Base-by-base conservation (phyloP, 2,888 invertebrate genomes). In the Hedychridium roseum region DNA sequence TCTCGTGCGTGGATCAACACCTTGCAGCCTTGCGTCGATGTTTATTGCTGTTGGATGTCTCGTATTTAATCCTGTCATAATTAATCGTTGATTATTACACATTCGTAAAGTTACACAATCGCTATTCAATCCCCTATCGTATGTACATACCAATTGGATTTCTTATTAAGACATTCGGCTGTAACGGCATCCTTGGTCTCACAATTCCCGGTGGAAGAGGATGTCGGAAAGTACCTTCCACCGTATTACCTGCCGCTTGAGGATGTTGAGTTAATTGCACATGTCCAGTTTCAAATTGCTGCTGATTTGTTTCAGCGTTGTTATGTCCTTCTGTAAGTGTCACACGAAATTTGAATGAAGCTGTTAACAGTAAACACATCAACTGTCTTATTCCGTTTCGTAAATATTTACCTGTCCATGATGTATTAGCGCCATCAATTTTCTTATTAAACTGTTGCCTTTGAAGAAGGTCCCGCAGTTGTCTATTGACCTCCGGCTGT, bases 381-480 rank as follows among this genome's bases (percentile, higher is more conserved):
- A 23, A 9, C 23, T 6, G 5, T 5, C 5, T 6, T 6, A 23
- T 23, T 23, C 9, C 23, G 9, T 6, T 9, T 23, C 9, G 9
- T 23, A 23, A 23, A 6, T 1, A 2, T 16, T 17, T 7, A 7
- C 9, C 7, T 11, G 2, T 6, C 9, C 7, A 17, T 3, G 3
- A 1, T 18, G 64, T 60, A 21, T 58, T 58, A 2, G 73, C 60
- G 2, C 79, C 75, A 43, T 85, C 84, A 57, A 84, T 75, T 62
- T 86, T 84, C 64, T 85, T 85, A 51, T 81, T 83, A 40, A 81
- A 85, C 50, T 90, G 89, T 66, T 90, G 91, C 38, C 90, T 82
- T 73, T 92, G 92, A 43, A 94, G 81, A 54, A 94, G 79, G 73
- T 93, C 92, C 18, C 93, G 81, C 32, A 94, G 81, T 70, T 94